phyloP scores from a whole-genome alignment of 2,888 invertebrate genomes.

The Spilosoma lubricipeda region DNA sequence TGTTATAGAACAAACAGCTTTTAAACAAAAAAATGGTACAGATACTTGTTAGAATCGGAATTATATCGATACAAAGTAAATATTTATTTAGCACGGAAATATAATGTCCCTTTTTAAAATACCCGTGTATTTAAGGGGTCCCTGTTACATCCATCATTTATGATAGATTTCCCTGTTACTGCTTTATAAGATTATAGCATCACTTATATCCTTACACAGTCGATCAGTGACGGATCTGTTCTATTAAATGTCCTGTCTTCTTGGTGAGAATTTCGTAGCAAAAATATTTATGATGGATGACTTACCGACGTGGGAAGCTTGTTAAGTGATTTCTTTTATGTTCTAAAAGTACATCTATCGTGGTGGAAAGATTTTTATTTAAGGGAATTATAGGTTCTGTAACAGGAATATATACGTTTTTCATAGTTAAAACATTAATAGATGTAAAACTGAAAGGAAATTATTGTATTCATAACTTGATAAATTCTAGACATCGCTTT shows the following conservation, averaged over 20 bases:
- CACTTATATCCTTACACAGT: neutral
- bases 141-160: slow-evolving; percentile 34
- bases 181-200: slow-evolving; percentile 10
- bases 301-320: neutral
- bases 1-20: too few species aligned
- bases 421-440: too few species aligned
- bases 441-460: too few species aligned
- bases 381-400: neutral
- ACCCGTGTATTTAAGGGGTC: neutral
- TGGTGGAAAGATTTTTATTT: neutral
- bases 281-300: slow-evolving; percentile 1
- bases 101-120: neutral
- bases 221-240: neutral
- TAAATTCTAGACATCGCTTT: too few species aligned
- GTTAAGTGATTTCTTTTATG: neutral
- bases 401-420: neutral
- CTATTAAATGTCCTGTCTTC: slow-evolving; percentile 2
- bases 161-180: slow-evolving; percentile 31
- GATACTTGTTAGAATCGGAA: neutral
- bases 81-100: neutral
- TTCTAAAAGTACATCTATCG: neutral
- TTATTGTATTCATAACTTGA: too few species aligned
- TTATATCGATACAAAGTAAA: neutral
- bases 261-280: neutral
- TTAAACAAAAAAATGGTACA: too few species aligned